These are phyloP conservation scores for Uloborus diversus DNA, from an alignment of 1,140 invertebrate species.

Conservation along the genomic window DNA sequence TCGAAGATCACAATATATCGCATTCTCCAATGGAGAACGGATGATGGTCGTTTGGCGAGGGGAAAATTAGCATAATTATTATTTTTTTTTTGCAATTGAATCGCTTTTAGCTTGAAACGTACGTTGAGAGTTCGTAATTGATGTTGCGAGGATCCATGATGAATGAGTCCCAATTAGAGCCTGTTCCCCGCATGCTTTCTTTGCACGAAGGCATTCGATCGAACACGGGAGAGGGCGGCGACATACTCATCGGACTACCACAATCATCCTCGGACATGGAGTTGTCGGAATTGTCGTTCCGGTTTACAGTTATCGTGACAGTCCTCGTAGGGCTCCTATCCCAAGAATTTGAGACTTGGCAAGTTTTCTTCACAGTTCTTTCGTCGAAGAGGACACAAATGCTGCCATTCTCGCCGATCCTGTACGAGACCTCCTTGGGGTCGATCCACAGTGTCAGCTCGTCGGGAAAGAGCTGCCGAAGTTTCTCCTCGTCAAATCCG, in stretches of 20 bases:
- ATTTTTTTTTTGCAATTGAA: neutral
- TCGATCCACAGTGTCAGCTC: constrained; percentile 79
- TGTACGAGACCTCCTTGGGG: constrained; percentile 74
- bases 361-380: constrained; percentile 5
- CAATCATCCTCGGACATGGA: neutral
- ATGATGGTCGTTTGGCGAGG: constrained; percentile 33
- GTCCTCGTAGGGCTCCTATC: neutral
- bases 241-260: constrained; percentile 16
- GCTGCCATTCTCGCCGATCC: constrained; percentile 77
- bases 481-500: constrained; percentile 67
- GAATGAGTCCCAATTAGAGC: constrained; percentile 43
- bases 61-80: neutral
- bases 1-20: neutral
- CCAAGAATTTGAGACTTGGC: constrained; percentile 13
- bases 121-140: constrained; percentile 60
- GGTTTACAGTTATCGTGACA: constrained; percentile 11
- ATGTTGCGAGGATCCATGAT: constrained; percentile 60
- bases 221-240: constrained; percentile 14
- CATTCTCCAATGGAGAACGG: neutral
- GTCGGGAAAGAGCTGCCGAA: constrained; percentile 71
- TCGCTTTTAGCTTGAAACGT: constrained; percentile 62
- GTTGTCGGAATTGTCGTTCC: neutral
- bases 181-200: constrained; percentile 58
- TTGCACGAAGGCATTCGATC: constrained; percentile 57
- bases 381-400: constrained; percentile 73